Base-by-base conservation (phyloP, 2,888 invertebrate species). In the Pecten maximus region DNA sequence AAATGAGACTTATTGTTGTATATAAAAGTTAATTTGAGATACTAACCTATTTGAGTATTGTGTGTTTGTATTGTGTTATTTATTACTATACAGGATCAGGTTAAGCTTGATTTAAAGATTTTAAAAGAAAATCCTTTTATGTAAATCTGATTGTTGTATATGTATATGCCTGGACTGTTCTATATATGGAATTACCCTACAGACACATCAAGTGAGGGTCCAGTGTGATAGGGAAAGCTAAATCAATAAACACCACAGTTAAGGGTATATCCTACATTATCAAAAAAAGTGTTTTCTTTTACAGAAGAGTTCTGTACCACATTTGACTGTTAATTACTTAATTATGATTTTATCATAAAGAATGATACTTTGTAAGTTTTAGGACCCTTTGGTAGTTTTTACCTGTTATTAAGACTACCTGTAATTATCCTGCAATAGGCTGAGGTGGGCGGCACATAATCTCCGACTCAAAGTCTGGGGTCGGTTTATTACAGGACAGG, bases 51-150 rank as follows among this genome's bases (percentile, higher is more conserved):
- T 60, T 60, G 60, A n/a, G 2, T 60, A 60, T n/a, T n/a, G 60
- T 23, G 60, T n/a, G n/a, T n/a, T 60, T 60, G 60, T n/a, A 60
- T 60, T 60, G n/a, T 48, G 60, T 60, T 60, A 60, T 60, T 60
- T 60, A 60, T n/a, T 19, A 60, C 3, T 60, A 60, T 3, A n/a
- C 60, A 23, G 60, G 60, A 60, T n/a, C 60, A 60, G 60, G 6
- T n/a, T 60, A 23, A 8, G 23, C 23, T n/a, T 60, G 60, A 60
- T 60, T 60, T 60, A 60, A n/a, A 23, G 60, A 60, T 60, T 60
- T 23, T 23, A n/a, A 60, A 16, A 60, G 60, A 60, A 60, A 60
- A 60, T 60, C 60, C 60, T 60, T 60, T n/a, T 60, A 60, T 23
- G 23, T 60, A 60, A 60, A 1, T n/a, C 23, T 60, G 60, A n/a